phyloP scores from a whole-genome alignment of 1,140 invertebrate species.

The Acromyrmex echinatior region DNA sequence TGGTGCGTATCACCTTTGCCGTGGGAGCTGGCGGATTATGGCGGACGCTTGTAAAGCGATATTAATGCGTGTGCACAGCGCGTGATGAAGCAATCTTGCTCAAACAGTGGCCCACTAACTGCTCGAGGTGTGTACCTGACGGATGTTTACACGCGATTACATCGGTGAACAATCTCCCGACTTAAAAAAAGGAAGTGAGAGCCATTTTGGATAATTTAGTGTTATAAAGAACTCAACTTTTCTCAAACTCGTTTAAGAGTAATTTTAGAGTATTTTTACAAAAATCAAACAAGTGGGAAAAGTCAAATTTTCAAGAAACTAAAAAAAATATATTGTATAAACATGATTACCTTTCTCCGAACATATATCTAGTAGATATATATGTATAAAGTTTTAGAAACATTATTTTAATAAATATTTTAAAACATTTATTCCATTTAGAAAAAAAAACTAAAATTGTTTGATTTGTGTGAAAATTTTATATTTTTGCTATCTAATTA shows the following conservation, averaged over 20 bases:
- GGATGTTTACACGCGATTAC: constrained; percentile 54
- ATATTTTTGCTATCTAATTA: too few species aligned
- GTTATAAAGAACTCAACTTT: constrained; percentile 12
- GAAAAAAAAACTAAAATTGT: too few species aligned
- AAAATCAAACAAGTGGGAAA: too few species aligned
- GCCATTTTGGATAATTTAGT: background rate
- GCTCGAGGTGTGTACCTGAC: constrained; percentile 3
- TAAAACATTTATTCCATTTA: too few species aligned
- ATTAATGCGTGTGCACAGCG: constrained; percentile 20
- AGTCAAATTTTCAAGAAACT: too few species aligned
- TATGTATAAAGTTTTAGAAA: too few species aligned
- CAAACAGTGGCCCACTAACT: constrained; percentile 42
- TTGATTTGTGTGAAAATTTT: too few species aligned
- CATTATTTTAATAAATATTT: too few species aligned
- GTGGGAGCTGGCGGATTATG: background rate
- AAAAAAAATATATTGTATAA: too few species aligned
- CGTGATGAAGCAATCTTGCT: constrained; percentile 48
- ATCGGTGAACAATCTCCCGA: background rate
- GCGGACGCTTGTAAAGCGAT: constrained; percentile 22
- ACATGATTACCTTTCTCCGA: too few species aligned
- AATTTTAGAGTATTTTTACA: too few species aligned
- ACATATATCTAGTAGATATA: too few species aligned
- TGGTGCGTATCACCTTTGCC: constrained; percentile 27
- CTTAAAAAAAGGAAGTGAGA: background rate
- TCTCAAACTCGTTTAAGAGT: background rate